Percentiles rank a stretch among this genome's conserved stretches.
These are phyloP conservation scores for Latrodectus geometricus DNA, from an alignment of 1,140 invertebrate genomes.

Conservation along the genomic window DNA sequence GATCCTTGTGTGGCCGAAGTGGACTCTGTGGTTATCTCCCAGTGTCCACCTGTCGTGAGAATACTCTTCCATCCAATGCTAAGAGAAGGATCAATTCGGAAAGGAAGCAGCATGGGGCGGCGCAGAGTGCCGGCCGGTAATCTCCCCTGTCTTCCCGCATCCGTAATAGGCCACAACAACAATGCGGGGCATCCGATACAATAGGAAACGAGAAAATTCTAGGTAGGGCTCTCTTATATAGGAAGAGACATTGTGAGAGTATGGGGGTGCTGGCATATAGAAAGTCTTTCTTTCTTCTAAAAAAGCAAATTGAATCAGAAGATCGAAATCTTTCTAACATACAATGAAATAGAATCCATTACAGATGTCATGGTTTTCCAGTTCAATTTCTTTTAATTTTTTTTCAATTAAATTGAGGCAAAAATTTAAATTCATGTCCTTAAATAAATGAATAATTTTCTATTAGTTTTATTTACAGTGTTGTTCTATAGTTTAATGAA, in stretches of 20 bases:
- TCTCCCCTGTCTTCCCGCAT: constrained; percentile 6
- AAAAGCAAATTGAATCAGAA: neutral
- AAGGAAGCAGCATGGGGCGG: neutral
- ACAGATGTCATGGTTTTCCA: neutral
- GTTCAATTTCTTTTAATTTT: no score
- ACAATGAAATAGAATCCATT: neutral
- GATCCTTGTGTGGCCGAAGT: constrained; percentile 11
- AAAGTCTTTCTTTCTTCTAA: neutral
- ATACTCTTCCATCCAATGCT: neutral
- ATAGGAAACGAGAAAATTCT: constrained; percentile 20
- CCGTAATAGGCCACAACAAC: constrained; percentile 22
- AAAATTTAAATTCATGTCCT: no score
- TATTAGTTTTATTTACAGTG: no score
- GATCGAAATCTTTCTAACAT: neutral
- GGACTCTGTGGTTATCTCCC: constrained; percentile 27
- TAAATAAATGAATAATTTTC: no score
- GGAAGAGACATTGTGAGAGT: neutral
- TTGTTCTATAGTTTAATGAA: no score
- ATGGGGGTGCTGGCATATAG: neutral
- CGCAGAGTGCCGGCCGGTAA: neutral
- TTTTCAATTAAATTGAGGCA: no score
- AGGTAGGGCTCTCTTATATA: neutral
- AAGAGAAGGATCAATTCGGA: constrained; percentile 29
- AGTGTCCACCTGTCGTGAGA: constrained; percentile 41
- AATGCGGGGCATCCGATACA: constrained; percentile 41